Conservation (phyloP, 1,140 invertebrate genomes). For the Bicyclus anynana region DNA sequence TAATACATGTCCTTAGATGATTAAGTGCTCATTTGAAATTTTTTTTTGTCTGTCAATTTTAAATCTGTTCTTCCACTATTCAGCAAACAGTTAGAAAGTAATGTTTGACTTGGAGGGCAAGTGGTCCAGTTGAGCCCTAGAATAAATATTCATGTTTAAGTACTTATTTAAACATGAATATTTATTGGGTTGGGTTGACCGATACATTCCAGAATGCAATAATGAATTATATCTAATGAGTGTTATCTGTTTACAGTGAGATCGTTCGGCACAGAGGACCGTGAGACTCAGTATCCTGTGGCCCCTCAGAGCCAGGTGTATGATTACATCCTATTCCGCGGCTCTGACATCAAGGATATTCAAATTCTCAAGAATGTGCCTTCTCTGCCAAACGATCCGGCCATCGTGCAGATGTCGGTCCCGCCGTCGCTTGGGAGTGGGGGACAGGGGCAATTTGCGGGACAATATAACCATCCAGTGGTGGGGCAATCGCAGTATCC, state of each 20-base stretch:
- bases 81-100: no score
- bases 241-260: constrained; percentile 86
- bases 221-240: background rate
- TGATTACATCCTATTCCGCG: constrained; percentile 98
- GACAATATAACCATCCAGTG: constrained; percentile 68
- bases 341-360: constrained; percentile 99
- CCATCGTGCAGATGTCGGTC: constrained; percentile 93
- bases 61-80: no score
- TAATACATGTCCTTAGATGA: no score
- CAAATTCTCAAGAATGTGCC: constrained; percentile 91
- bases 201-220: no score
- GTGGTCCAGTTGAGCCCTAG: no score
- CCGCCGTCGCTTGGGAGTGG: constrained; percentile 78
- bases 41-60: no score
- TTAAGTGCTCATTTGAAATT: no score
- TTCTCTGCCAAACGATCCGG: constrained; percentile 92
- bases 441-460: constrained; percentile 59
- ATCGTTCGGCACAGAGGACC: constrained; percentile 98
- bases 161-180: no score
- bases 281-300: constrained; percentile 95
- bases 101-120: no score
- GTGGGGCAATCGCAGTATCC: constrained; percentile 68
- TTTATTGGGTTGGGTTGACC: no score
- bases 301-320: constrained; percentile 97
- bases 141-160: no score